phyloP scores from a whole-genome alignment of 2,113 vertebrate species.

The Nerophis ophidion region DNA sequence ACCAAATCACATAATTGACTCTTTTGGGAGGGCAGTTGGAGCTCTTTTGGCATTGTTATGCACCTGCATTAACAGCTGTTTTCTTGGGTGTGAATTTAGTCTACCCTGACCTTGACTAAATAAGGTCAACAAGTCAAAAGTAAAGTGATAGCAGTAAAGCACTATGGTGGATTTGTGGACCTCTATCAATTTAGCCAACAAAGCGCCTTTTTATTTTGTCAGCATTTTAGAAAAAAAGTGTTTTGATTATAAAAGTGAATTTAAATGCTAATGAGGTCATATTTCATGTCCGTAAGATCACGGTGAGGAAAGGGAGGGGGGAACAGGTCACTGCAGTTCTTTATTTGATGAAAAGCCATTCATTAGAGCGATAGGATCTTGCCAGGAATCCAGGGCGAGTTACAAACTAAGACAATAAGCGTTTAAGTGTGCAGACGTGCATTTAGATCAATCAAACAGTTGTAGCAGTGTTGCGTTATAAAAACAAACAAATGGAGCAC shows the following conservation, averaged over 20 bases:
- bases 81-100: slow-evolving; percentile 5
- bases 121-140: slow-evolving; percentile 10
- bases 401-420: slow-evolving; percentile 2
- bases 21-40: slow-evolving; percentile 14
- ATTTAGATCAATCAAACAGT: slow-evolving; percentile 24
- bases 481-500: slow-evolving; percentile 22
- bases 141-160: slow-evolving; percentile 6
- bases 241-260: not conserved
- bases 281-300: slow-evolving; percentile 12
- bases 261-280: not conserved
- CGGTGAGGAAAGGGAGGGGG: not conserved
- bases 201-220: not conserved
- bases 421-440: slow-evolving; percentile 9
- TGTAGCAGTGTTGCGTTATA: slow-evolving; percentile 14
- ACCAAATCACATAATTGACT: slow-evolving; percentile 33
- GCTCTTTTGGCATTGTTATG: slow-evolving; percentile 20
- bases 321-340: slow-evolving; percentile 14
- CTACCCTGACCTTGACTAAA: slow-evolving; percentile 18
- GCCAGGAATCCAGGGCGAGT: slow-evolving; percentile 21
- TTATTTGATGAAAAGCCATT: slow-evolving; percentile 44
- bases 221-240: not conserved
- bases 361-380: slow-evolving; percentile 6
- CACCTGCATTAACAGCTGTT: slow-evolving; percentile 26
- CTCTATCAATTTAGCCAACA: not conserved
- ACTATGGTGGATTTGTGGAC: not conserved